phyloP scores from a whole-genome alignment of 2,888 invertebrate species.

The Gymnocheta viridis region DNA sequence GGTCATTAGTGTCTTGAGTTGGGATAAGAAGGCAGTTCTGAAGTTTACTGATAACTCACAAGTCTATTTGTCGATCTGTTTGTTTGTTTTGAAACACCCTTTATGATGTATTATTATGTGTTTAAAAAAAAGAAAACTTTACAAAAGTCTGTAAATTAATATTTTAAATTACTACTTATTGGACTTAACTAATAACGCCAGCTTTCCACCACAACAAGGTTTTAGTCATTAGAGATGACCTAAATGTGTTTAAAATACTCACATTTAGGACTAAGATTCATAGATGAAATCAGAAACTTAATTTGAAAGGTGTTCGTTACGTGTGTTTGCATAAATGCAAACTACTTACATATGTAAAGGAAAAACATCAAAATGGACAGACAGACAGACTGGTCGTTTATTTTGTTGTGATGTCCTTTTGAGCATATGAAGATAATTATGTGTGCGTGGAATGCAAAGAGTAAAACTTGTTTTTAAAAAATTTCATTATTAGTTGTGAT shows the following conservation, averaged over 20 bases:
- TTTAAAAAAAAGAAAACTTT: too few species aligned
- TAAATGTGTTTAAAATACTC: not conserved
- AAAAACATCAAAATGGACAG: not conserved
- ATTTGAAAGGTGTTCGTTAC: not conserved
- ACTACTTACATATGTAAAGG: too few species aligned
- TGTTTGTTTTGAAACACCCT: too few species aligned
- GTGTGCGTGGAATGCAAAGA: not conserved
- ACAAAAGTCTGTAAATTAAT: too few species aligned
- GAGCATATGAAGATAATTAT: not conserved
- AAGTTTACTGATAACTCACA: too few species aligned
- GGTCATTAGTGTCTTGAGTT: too few species aligned
- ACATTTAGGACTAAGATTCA: not conserved
- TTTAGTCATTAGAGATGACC: not conserved
- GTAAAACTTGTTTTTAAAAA: conserved; percentile 33
- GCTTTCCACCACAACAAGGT: too few species aligned
- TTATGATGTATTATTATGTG: too few species aligned
- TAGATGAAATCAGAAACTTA: not conserved
- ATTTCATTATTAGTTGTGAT: not conserved
- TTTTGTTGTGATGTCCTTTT: conserved; percentile 4
- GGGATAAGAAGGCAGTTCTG: too few species aligned
- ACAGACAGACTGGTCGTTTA: not conserved
- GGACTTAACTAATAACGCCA: too few species aligned
- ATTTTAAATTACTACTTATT: too few species aligned
- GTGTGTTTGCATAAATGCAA: not conserved
- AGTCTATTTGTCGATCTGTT: too few species aligned